Evolutionary conservation across 2,888 invertebrate genomes (phyloP).

Genomic region (Carabus problematicus): DNA sequence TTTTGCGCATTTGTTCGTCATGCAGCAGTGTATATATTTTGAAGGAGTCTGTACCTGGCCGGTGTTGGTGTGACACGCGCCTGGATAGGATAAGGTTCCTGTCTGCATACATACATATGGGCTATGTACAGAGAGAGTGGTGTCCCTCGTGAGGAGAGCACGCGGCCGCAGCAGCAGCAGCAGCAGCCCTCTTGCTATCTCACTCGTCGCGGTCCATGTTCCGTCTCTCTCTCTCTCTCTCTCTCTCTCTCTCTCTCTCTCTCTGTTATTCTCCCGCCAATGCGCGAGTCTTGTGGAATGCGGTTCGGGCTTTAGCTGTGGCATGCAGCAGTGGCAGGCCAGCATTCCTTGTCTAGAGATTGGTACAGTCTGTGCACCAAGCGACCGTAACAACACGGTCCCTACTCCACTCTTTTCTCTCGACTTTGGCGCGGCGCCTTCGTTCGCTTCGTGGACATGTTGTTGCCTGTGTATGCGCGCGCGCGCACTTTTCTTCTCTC

Average conservation of each 20-base stretch:
- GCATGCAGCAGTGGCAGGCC: conserved; percentile 42
- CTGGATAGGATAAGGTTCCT: too few species aligned
- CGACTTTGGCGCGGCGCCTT: conserved; percentile 10
- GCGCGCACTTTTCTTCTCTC: not conserved
- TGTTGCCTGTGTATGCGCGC: conserved; percentile 2
- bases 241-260: conserved; percentile 21
- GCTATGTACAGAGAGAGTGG: too few species aligned
- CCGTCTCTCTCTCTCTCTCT: conserved; percentile 10
- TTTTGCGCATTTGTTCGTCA: too few species aligned
- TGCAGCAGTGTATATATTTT: too few species aligned
- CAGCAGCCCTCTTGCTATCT: conserved; percentile 1
- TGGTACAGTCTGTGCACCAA: conserved; percentile 36
- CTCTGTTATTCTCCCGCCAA: conserved; percentile 26
- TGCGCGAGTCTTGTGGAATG: conserved; percentile 52
- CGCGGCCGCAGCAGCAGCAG: conserved; percentile 11
- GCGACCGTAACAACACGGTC: too few species aligned
- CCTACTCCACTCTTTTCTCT: not conserved
- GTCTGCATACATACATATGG: too few species aligned
- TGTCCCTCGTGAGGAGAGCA: conserved; percentile 8
- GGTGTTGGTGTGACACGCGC: too few species aligned
- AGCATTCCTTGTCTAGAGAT: conserved; percentile 42
- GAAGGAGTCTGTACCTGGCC: too few species aligned
- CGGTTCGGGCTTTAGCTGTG: conserved; percentile 50
- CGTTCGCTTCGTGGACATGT: not conserved
- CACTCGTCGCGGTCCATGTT: conserved; percentile 21